Evolutionary conservation across 2,797 vertebrate species (phyloP), one percentile per base, ranked within the genome.

Genomic region (Lepidocolaptes lacrymiger): DNA sequence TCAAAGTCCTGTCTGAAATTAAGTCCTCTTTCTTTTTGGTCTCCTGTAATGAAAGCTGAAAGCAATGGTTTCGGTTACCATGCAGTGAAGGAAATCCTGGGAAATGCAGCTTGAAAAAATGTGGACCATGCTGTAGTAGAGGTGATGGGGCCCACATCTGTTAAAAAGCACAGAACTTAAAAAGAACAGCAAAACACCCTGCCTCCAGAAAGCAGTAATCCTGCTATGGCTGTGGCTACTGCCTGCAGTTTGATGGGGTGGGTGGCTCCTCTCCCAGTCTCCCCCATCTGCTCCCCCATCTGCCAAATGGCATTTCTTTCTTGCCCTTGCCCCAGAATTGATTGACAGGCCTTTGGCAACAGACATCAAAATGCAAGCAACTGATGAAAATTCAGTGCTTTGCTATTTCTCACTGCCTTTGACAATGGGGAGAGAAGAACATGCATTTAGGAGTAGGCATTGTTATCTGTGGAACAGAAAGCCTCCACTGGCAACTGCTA

Each of bases 261-360:
- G 56, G 79, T 72, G 43, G 37, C 52, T 92, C 24, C 12, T 54
- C 30, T 89, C 56, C 68, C 69, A 58, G 79, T 80, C 58, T 86
- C 16, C 34, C 28, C 64, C 74, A 85, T 89, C 80, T 94, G 69
- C 51, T 95, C 41, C 55, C 48, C 74, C 83, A 85, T 86, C 83
- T 95, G 85, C 62, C 6, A 9, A 46, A 48, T 3, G 3, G 34
- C 61, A 81, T 78, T 81, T 51, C 24, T 88, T 39, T 62, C 54
- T 51, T 64, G 22, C 69, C 66, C 87, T 92, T 83, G 39, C 56
- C 56, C 79, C 76, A 75, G 43, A 78, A 58, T 20, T 54, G 89
- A 85, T 20, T 87, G 93, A 59, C 64, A 88, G 76, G 12, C 66
- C 23, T 78, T 92, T 94, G 91, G 82, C 88, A 83, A 32, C 37